phyloP scores from a whole-genome alignment of 1,140 invertebrate genomes.

The Drosophila repletoides region DNA sequence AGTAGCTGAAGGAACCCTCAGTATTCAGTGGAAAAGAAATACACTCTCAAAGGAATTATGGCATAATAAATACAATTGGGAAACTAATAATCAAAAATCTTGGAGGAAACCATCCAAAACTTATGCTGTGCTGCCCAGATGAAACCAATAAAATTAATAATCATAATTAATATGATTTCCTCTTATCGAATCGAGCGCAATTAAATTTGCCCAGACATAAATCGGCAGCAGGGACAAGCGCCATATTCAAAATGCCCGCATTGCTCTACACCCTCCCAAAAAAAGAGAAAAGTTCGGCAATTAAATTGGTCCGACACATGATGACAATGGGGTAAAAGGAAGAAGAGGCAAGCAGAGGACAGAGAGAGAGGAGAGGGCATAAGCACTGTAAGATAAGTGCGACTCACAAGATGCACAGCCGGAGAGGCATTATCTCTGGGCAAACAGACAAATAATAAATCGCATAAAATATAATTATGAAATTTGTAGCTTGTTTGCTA shows the following conservation, averaged over 20 bases:
- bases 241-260: constrained; percentile 57
- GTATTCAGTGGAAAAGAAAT: too few relatives aligned
- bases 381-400: constrained; percentile 27
- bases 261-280: constrained; percentile 9
- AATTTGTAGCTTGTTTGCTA: constrained; percentile 67
- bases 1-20: background rate
- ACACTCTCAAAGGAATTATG: background rate
- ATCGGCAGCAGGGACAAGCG: constrained; percentile 37
- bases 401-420: constrained; percentile 37
- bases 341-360: background rate
- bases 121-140: constrained; percentile 35
- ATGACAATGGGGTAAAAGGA: constrained; percentile 39
- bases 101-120: too few relatives aligned
- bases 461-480: constrained; percentile 82
- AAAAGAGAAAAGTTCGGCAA: constrained; percentile 60
- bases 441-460: constrained; percentile 82
- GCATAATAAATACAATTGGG: too few relatives aligned
- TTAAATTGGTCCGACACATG: constrained; percentile 67
- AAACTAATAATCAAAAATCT: too few relatives aligned
- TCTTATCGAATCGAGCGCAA: constrained; percentile 63
- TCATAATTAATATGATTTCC: constrained; percentile 70
- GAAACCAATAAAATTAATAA: constrained; percentile 65
- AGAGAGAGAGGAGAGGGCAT: background rate
- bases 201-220: constrained; percentile 64
- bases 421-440: constrained; percentile 69